Evolutionary conservation across 2,888 invertebrate genomes (phyloP).

Genomic region (Hymenopus coronatus): DNA sequence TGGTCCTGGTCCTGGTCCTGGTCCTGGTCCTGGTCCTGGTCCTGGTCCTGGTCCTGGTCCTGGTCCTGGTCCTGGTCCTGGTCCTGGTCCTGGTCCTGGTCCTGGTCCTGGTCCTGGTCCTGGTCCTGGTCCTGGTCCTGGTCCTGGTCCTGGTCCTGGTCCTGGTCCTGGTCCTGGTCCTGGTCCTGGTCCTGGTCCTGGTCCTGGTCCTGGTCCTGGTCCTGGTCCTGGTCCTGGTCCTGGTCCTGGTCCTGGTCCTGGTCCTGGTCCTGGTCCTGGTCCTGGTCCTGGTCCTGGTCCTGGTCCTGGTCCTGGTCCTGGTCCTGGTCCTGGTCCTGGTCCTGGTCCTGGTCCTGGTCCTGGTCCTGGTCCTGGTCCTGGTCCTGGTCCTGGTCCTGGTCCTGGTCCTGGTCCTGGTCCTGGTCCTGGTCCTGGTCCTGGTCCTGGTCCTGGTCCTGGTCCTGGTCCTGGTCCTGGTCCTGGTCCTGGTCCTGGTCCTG

Average conservation of each 20-base stretch:
- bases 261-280: slow-evolving; percentile 8
- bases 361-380: slow-evolving; percentile 8
- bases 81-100: slow-evolving; percentile 8
- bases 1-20: slow-evolving; percentile 4
- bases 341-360: slow-evolving; percentile 8
- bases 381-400: slow-evolving; percentile 8
- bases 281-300: slow-evolving; percentile 8
- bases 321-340: slow-evolving; percentile 6
- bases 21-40: slow-evolving; percentile 5
- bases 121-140: slow-evolving; percentile 8
- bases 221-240: slow-evolving; percentile 8
- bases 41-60: slow-evolving; percentile 7
- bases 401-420: slow-evolving; percentile 8
- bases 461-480: slow-evolving; percentile 8
- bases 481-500: slow-evolving; percentile 8
- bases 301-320: slow-evolving; percentile 8
- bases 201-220: slow-evolving; percentile 8
- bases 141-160: slow-evolving; percentile 6
- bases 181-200: slow-evolving; percentile 8
- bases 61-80: slow-evolving; percentile 7
- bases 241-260: slow-evolving; percentile 8
- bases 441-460: slow-evolving; percentile 8
- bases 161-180: slow-evolving; percentile 8
- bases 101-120: slow-evolving; percentile 8
- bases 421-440: slow-evolving; percentile 8